phyloP scores from a whole-genome alignment of 37 sponge, comb jelly and placozoan genomes.

The Diacarnus erythraeanus region DNA sequence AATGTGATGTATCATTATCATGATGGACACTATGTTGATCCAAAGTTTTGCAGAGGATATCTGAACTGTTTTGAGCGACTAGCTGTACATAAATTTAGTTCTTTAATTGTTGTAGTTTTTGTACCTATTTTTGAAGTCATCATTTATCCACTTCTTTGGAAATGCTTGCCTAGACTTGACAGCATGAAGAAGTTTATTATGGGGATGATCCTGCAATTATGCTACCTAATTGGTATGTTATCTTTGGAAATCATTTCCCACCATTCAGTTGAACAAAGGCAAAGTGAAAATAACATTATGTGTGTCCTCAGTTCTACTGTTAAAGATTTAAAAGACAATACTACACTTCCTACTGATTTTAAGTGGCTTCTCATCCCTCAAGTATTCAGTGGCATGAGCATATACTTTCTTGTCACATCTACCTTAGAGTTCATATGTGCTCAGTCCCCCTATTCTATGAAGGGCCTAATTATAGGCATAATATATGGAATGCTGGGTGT shows the following conservation, averaged over 20 bases:
- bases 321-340: neutral
- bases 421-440: neutral
- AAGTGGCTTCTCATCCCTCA: neutral
- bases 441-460: constrained; percentile 7
- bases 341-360: neutral
- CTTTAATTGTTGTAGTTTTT: neutral
- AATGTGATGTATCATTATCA: neutral
- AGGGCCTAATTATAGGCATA: neutral
- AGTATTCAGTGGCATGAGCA: neutral
- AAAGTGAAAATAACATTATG: neutral
- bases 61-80: neutral
- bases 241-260: neutral
- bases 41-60: neutral
- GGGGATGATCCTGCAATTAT: neutral
- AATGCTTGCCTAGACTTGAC: neutral
- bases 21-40: neutral
- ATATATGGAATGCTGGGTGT: neutral
- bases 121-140: neutral
- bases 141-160: neutral
- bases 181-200: neutral
- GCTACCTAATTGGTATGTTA: neutral
- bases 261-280: neutral
- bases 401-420: neutral
- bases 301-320: neutral
- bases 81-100: neutral